Evolutionary conservation across 1,140 invertebrate species (phyloP), one percentile per base, ranked within the genome.

Genomic region (Megalonaias nervosa): DNA sequence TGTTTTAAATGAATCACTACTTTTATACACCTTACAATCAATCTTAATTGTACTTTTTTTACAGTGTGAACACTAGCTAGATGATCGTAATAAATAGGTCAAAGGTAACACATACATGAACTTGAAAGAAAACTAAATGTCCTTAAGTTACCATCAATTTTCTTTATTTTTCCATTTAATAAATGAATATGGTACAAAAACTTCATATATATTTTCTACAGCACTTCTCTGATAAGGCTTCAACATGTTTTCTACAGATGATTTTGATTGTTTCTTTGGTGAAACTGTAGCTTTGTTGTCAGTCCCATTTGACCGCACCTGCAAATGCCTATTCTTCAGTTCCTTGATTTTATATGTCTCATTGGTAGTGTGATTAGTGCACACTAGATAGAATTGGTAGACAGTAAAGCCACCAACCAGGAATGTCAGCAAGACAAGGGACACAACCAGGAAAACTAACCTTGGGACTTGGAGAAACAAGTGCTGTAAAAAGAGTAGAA

Each of bases 301-400:
- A 6, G 48, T 56, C 1, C 62, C 16, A 61, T 48, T n/a, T 56
- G 31, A 57, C 59, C 64, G 60, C 64, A 58, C 23, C 57, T 4
- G 12, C 61, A 11, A 31, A 57, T 62, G 31, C 62, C 67, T 81
- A 67, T 57, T 62, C 58, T 69, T 26, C 3, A 85, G 17, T 56
- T 78, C 76, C 31, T 78, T 68, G n/a, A 84, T 71, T 79, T 88
- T 88, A 75, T 88, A 86, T 56, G 84, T 78, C 69, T 89, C 88
- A 59, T 89, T 89, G 16, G 87, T 89, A n/a, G 88, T 89, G 72
- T 87, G 84, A 71, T 89, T 89, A 57, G 79, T 83, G n/a, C 74
- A 69, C 19, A 87, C 59, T 58, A 89, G 81, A 71, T 84, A 89
- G 17, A 86, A 12, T 72, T 89, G 88, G 67, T 89, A 88, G 16